These are phyloP conservation scores for Drosophila gunungcola DNA, from an alignment of 1,140 invertebrate genomes.

Conservation along the genomic window DNA sequence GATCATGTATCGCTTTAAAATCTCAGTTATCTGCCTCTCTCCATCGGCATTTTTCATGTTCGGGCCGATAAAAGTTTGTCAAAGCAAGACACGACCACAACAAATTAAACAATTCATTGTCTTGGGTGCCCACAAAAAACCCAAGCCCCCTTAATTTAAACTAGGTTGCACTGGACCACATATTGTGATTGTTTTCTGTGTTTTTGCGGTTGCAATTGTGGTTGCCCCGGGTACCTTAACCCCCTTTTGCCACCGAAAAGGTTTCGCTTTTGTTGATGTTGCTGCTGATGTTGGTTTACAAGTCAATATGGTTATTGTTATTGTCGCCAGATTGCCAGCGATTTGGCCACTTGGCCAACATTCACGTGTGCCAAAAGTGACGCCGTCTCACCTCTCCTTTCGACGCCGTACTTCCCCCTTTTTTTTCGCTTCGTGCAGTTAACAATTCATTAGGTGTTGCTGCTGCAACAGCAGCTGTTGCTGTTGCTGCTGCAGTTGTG, in stretches of 20 bases:
- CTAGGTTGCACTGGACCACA: conserved; percentile 60
- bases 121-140: conserved; percentile 16
- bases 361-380: conserved; percentile 53
- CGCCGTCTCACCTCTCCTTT: conserved; percentile 31
- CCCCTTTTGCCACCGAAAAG: conserved; percentile 36
- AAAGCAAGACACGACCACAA: conserved; percentile 38
- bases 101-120: conserved; percentile 76
- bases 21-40: conserved; percentile 1
- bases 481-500: conserved; percentile 23
- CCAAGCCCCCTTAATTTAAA: conserved; percentile 40
- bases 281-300: conserved; percentile 49
- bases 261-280: conserved; percentile 32
- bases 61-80: conserved; percentile 41
- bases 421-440: conserved; percentile 49
- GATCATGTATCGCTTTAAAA: background rate
- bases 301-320: conserved; percentile 79
- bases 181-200: conserved; percentile 56
- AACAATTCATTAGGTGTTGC: conserved; percentile 79
- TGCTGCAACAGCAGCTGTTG: conserved; percentile 31
- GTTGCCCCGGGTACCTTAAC: conserved; percentile 20
- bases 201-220: conserved; percentile 36
- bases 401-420: too few relatives aligned
- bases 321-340: conserved; percentile 70
- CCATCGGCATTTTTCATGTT: conserved; percentile 8
- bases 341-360: conserved; percentile 70